phyloP scores from a whole-genome alignment of 2,797 vertebrate species.

The Danio tinwini region DNA sequence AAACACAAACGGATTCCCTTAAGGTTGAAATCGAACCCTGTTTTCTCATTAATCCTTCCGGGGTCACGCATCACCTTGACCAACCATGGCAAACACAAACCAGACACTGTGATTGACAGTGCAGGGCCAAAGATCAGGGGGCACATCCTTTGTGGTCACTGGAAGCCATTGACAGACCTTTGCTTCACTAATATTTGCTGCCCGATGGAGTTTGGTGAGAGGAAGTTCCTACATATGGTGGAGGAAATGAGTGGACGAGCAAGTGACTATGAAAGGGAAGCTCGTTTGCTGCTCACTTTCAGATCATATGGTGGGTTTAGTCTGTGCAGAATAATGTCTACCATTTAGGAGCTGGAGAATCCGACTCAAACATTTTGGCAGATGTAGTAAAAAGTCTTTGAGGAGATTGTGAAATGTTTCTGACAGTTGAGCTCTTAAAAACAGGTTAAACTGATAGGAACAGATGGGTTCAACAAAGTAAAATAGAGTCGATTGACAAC shows the following conservation, averaged over 20 bases:
- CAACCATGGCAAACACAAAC: constrained; percentile 57
- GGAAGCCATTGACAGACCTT: constrained; percentile 52
- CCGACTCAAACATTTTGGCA: constrained; percentile 22
- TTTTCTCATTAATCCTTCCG: constrained; percentile 57
- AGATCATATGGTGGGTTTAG: constrained; percentile 33
- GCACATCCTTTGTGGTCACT: constrained; percentile 63
- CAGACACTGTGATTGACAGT: constrained; percentile 61
- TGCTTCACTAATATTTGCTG: constrained; percentile 61
- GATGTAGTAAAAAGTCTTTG: not conserved
- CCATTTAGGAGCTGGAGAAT: not conserved
- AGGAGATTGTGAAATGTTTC: not conserved
- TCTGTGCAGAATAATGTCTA: constrained; percentile 30
- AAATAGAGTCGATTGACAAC: too few relatives aligned
- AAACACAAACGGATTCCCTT: constrained; percentile 21
- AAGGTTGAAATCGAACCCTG: constrained; percentile 48
- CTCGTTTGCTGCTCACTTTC: constrained; percentile 31
- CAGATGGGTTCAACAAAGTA: too few relatives aligned
- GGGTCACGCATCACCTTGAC: constrained; percentile 49
- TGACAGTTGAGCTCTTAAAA: too few relatives aligned
- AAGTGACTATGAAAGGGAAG: constrained; percentile 41
- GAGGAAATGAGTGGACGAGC: constrained; percentile 54
- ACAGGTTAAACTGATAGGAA: too few relatives aligned
- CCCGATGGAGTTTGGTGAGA: constrained; percentile 54
- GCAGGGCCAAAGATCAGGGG: constrained; percentile 58
- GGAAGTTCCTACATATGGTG: constrained; percentile 50